A percentile compares a stretch with the other conserved stretches of the same genome.
Evolutionary conservation across 1,140 invertebrate genomes (phyloP).

Genomic region (Neodiprion lecontei): DNA sequence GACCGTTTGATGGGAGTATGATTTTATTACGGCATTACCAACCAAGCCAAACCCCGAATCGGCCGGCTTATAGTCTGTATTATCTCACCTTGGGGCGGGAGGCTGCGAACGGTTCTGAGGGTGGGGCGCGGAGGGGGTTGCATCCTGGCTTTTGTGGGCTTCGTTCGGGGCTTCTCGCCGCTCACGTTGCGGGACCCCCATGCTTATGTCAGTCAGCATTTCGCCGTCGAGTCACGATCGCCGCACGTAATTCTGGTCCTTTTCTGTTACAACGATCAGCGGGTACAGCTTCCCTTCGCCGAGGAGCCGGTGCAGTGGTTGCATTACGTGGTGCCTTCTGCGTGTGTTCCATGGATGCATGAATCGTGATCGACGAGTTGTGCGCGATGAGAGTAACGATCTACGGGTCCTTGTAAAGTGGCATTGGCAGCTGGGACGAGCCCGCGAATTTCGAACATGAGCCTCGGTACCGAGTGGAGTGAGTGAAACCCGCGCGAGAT

Average conservation of each 20-base stretch:
- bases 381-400: not conserved
- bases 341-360: too few relatives aligned
- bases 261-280: not conserved
- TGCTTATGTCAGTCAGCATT: constrained; percentile 47
- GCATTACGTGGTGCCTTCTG: too few relatives aligned
- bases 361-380: not conserved
- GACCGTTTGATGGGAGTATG: constrained; percentile 61
- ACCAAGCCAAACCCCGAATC: constrained; percentile 60
- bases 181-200: constrained; percentile 24
- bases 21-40: constrained; percentile 64
- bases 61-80: constrained; percentile 60
- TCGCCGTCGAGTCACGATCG: constrained; percentile 38
- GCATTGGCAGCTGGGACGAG: not conserved
- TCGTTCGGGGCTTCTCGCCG: constrained; percentile 51
- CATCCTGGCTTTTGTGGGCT: constrained; percentile 46
- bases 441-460: not conserved
- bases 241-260: not conserved
- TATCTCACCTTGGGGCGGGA: constrained; percentile 52
- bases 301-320: not conserved
- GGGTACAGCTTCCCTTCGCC: not conserved
- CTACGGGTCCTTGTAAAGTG: not conserved
- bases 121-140: constrained; percentile 20
- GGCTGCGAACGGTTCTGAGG: constrained; percentile 14
- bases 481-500: not conserved
- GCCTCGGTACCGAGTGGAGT: not conserved